Base-by-base conservation (phyloP, 23 tunicate species). In the Trididemnum nubilum region DNA sequence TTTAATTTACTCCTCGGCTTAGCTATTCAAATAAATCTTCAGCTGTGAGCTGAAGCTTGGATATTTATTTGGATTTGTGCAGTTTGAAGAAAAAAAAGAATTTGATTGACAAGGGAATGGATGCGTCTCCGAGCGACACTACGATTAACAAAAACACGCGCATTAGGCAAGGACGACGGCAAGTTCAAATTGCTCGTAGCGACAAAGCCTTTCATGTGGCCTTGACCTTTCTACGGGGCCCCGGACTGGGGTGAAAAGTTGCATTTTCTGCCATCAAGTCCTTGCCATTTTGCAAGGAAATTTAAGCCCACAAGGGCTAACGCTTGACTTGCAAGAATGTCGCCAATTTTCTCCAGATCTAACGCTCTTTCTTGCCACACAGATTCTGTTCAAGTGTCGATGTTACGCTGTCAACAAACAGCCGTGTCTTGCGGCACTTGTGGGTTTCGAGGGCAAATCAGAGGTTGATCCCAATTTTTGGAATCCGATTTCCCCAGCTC, bases 401-500 rank as follows among this genome's bases (percentile, higher is more conserved):
- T 4, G 67, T 65, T 70, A 27, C 32, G 34, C 40, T 65, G 75
- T 29, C 72, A 38, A 35, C 85, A 81, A 35, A 71, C 74, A 25
- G 75, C 73, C n/a, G n/a, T n/a, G n/a, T n/a, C n/a, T n/a, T n/a
- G n/a, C n/a, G n/a, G n/a, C n/a, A n/a, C n/a, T n/a, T n/a, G n/a
- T n/a, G n/a, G n/a, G n/a, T n/a, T n/a, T n/a, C n/a, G n/a, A n/a
- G n/a, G n/a, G n/a, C n/a, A n/a, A n/a, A n/a, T n/a, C n/a, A n/a
- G n/a, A n/a, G n/a, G n/a, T n/a, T n/a, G n/a, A n/a, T n/a, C n/a
- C n/a, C n/a, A n/a, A n/a, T n/a, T n/a, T n/a, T n/a, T n/a, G n/a
- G n/a, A n/a, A n/a, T n/a, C n/a, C n/a, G n/a, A n/a, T n/a, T n/a
- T n/a, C n/a, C n/a, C n/a, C n/a, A n/a, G n/a, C n/a, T n/a, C n/a